These are phyloP conservation scores for Vanacampus margaritifer DNA, from an alignment of 2,113 vertebrate species.

Conservation along the genomic window DNA sequence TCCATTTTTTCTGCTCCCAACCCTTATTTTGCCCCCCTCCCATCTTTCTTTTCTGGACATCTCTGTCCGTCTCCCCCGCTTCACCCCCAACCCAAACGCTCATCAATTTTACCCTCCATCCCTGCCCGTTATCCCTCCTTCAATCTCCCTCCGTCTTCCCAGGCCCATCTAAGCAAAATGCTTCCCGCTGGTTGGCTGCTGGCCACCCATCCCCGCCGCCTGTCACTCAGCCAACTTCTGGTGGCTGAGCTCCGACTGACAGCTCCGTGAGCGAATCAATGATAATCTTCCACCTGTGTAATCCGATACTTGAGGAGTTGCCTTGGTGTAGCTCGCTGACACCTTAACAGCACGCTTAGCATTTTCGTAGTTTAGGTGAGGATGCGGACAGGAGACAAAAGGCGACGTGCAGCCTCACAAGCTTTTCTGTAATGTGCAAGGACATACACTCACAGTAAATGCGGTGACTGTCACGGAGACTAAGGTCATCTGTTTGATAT, in stretches of 20 bases:
- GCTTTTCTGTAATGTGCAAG: slow-evolving; percentile 5
- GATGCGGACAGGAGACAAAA: not conserved
- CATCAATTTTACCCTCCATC: slow-evolving; percentile 95
- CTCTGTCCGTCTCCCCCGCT: slow-evolving; percentile 60
- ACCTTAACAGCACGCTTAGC: slow-evolving; percentile 25
- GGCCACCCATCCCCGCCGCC: slow-evolving; percentile 87
- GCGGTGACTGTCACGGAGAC: slow-evolving; percentile 56
- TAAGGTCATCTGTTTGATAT: slow-evolving; percentile 69
- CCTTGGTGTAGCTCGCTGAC: slow-evolving; percentile 47
- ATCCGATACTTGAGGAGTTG: slow-evolving; percentile 69
- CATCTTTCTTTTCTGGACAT: slow-evolving; percentile 56
- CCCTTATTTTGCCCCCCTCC: slow-evolving; percentile 34
- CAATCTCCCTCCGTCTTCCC: slow-evolving; percentile 71
- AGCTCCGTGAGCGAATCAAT: slow-evolving; percentile 91
- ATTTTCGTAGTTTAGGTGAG: slow-evolving; percentile 15
- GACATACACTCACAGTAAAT: slow-evolving; percentile 26
- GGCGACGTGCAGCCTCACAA: not conserved
- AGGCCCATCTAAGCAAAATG: slow-evolving; percentile 87
- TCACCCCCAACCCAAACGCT: slow-evolving; percentile 82
- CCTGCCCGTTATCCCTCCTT: slow-evolving; percentile 77
- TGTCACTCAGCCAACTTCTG: slow-evolving; percentile 84
- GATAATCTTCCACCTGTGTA: slow-evolving; percentile 92
- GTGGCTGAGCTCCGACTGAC: slow-evolving; percentile 82
- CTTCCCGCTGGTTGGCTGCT: slow-evolving; percentile 85
- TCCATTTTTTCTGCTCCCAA: slow-evolving; percentile 29